A percentile compares a stretch with the other conserved stretches of the same genome.
Conservation (phyloP, 1,140 invertebrate species). For the Ostrea denselamellosa region DNA sequence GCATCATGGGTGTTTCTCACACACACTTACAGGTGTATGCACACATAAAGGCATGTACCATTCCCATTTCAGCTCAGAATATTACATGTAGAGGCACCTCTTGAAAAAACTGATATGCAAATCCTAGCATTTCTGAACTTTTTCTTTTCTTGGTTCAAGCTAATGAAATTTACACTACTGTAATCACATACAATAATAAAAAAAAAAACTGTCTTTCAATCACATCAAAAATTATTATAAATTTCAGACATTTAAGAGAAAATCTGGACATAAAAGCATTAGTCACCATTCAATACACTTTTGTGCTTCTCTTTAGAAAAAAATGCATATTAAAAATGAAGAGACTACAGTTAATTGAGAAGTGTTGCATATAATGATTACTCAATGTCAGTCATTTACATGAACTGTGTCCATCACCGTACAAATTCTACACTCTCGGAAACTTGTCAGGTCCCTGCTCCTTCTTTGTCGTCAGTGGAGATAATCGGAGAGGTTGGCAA, state of each 20-base stretch:
- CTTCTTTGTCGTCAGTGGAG: slow-evolving; percentile 69
- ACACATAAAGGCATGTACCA: no score
- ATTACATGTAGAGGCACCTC: neutral
- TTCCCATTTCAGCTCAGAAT: neutral
- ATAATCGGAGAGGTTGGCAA: slow-evolving; percentile 84
- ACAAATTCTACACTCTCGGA: neutral
- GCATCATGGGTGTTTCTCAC: no score
- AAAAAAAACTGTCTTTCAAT: neutral
- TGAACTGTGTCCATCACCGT: neutral
- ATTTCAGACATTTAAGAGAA: neutral
- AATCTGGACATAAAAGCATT: neutral
- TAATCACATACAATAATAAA: neutral
- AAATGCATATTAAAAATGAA: slow-evolving; percentile 30
- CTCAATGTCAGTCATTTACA: neutral
- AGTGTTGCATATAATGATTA: slow-evolving; percentile 11
- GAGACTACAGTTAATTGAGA: neutral
- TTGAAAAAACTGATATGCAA: neutral
- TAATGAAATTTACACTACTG: neutral
- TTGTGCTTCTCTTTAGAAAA: neutral
- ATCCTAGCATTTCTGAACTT: neutral
- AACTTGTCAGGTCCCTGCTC: neutral
- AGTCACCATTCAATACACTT: neutral
- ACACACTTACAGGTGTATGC: no score
- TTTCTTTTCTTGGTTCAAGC: neutral
- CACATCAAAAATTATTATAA: neutral